Conservation (phyloP, 1,140 invertebrate genomes). For the Drosophila lowei region DNA sequence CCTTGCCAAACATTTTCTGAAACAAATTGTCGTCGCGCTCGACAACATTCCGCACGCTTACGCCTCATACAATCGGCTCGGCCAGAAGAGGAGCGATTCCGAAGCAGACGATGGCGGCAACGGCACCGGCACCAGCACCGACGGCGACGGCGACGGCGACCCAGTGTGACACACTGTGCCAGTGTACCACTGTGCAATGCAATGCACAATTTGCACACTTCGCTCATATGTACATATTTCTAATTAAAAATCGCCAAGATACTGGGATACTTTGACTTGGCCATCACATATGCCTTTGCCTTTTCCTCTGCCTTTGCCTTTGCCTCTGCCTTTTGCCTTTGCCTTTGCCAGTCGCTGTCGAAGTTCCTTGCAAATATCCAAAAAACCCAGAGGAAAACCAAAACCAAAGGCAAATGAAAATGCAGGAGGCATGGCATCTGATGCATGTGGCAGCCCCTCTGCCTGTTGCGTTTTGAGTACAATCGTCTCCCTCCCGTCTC, state of each 20-base stretch:
- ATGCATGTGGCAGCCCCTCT: slow-evolving; percentile 36
- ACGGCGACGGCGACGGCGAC: slow-evolving; percentile 28
- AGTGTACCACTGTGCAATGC: slow-evolving; percentile 60
- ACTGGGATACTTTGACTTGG: slow-evolving; percentile 63
- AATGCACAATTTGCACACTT: slow-evolving; percentile 35
- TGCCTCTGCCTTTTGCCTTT: slow-evolving; percentile 22
- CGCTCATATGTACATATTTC: slow-evolving; percentile 54
- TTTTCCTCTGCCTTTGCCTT: slow-evolving; percentile 24
- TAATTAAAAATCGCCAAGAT: slow-evolving; percentile 61
- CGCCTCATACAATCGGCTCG: slow-evolving; percentile 53
- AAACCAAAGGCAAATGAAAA: slow-evolving; percentile 27
- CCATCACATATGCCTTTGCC: slow-evolving; percentile 46
- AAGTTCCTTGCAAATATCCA: slow-evolving; percentile 34
- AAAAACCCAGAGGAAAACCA: slow-evolving; percentile 33
- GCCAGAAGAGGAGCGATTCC: slow-evolving; percentile 5
- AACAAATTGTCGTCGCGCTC: slow-evolving; percentile 83
- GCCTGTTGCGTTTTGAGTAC: slow-evolving; percentile 54
- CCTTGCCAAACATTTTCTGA: slow-evolving; percentile 81
- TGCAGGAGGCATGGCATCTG: slow-evolving; percentile 39
- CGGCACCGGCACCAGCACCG: too few relatives aligned
- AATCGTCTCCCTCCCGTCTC: background rate
- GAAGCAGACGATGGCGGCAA: slow-evolving; percentile 4
- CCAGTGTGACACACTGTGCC: slow-evolving; percentile 63
- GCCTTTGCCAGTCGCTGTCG: slow-evolving; percentile 32
- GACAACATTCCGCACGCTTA: slow-evolving; percentile 82